phyloP scores from a whole-genome alignment of 2,797 vertebrate species.

The Sorex maritimensis region DNA sequence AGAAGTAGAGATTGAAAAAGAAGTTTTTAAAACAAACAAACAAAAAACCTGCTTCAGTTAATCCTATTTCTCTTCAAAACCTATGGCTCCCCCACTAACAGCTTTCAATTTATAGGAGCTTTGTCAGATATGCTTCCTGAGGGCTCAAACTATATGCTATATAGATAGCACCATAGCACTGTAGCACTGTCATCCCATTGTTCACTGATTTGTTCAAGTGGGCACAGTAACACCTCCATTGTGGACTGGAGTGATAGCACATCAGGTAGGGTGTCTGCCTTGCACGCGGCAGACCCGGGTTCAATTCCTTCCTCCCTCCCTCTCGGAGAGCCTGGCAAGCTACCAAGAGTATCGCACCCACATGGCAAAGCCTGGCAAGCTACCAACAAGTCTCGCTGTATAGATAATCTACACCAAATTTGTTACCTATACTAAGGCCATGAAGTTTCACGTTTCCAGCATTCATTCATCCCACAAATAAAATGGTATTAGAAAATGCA shows the following conservation, averaged over 20 bases:
- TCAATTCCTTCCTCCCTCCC: too few species aligned
- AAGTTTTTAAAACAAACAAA: conserved; percentile 5
- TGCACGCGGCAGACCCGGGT: too few species aligned
- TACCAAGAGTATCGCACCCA: too few species aligned
- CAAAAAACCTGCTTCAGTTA: background rate
- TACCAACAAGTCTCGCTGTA: background rate
- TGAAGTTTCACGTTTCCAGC: conserved; percentile 24
- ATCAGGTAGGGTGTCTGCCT: too few species aligned
- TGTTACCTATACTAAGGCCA: conserved; percentile 31
- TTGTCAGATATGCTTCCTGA: conserved; percentile 39
- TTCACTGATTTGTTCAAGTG: too few species aligned
- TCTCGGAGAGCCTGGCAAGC: too few species aligned
- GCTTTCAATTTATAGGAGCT: conserved; percentile 24
- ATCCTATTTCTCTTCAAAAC: conserved; percentile 47
- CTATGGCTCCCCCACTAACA: background rate
- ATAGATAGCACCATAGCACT: background rate
- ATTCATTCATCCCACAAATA: background rate
- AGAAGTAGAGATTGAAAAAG: conserved; percentile 54
- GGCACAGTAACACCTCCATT: too few species aligned
- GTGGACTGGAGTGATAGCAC: too few species aligned
- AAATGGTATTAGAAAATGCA: too few species aligned
- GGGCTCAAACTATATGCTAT: background rate
- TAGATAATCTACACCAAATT: conserved; percentile 55
- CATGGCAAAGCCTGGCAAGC: too few species aligned
- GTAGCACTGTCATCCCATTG: too few species aligned